Conservation (phyloP, 2,888 invertebrate genomes). For the Melangyna quadrimaculata region DNA sequence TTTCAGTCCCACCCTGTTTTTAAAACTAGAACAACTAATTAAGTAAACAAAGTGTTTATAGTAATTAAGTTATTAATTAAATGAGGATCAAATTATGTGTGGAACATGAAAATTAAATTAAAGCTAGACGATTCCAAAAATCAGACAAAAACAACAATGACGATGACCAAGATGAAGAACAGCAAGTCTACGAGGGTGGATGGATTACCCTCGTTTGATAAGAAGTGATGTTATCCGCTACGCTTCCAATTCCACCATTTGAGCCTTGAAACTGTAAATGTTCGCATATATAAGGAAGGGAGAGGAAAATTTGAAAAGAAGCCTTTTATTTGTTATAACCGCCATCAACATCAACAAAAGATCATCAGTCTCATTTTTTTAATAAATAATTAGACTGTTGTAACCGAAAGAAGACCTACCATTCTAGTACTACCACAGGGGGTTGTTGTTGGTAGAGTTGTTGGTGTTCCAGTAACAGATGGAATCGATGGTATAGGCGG, state of each 20-base stretch:
- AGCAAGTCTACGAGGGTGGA: conserved; percentile 30
- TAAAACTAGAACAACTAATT: not conserved
- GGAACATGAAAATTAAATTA: conserved; percentile 25
- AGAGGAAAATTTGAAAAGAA: conserved; percentile 41
- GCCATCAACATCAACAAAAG: conserved; percentile 31
- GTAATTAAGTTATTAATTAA: not conserved
- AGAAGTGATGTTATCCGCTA: conserved; percentile 23
- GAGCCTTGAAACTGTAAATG: conserved; percentile 46
- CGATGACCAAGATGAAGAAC: not conserved
- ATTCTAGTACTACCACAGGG: conserved; percentile 80
- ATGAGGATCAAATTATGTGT: conserved; percentile 11
- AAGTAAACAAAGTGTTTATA: not conserved
- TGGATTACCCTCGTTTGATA: conserved; percentile 31
- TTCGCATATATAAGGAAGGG: conserved; percentile 26
- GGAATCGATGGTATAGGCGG: conserved; percentile 73
- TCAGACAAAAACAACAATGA: not conserved
- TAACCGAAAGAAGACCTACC: conserved; percentile 83
- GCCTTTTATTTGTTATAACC: conserved; percentile 35
- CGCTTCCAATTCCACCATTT: not conserved
- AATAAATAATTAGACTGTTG: conserved; percentile 80
- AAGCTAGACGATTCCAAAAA: conserved; percentile 3
- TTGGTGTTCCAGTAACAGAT: conserved; percentile 74
- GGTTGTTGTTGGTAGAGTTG: conserved; percentile 33
- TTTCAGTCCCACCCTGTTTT: not conserved
- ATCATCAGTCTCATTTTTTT: not conserved